Evolutionary conservation across 23 tunicate genomes (phyloP).

Genomic region (Trididemnum nubilum): DNA sequence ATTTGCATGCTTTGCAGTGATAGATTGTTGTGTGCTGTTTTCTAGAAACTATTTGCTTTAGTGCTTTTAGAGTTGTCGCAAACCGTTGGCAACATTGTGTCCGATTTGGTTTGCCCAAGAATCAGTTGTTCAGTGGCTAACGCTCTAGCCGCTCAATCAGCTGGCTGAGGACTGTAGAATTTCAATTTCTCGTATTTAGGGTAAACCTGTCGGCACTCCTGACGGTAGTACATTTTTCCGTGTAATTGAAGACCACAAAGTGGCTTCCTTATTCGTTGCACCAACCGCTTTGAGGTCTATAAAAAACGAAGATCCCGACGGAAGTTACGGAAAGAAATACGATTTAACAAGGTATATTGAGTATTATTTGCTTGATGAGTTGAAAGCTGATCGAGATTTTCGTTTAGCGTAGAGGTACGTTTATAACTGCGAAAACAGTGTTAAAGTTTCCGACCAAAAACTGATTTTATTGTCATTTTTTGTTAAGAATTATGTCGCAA

Average conservation of each 20-base stretch:
- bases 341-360: conserved; percentile 72
- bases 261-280: conserved; percentile 86
- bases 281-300: conserved; percentile 92
- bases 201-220: conserved; percentile 95
- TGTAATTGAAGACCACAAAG: conserved; percentile 77
- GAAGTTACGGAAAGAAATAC: conserved; percentile 43
- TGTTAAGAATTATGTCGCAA: too few species aligned
- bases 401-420: too few species aligned
- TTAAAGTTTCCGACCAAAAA: too few species aligned
- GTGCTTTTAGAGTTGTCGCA: too few species aligned
- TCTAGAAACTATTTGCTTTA: too few species aligned
- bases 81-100: too few species aligned
- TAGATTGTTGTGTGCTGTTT: too few species aligned
- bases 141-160: not conserved
- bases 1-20: too few species aligned
- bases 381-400: not conserved
- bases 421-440: too few species aligned
- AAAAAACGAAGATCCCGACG: conserved; percentile 85
- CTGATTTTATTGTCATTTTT: too few species aligned
- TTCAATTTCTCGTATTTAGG: too few species aligned
- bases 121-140: not conserved
- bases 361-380: not conserved
- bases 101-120: not conserved
- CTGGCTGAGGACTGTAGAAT: too few species aligned
- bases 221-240: conserved; percentile 88